Evolutionary conservation across 1,140 invertebrate genomes (phyloP), one percentile per base, ranked within the genome.

Genomic region (Leptestheria dahalacensis): DNA sequence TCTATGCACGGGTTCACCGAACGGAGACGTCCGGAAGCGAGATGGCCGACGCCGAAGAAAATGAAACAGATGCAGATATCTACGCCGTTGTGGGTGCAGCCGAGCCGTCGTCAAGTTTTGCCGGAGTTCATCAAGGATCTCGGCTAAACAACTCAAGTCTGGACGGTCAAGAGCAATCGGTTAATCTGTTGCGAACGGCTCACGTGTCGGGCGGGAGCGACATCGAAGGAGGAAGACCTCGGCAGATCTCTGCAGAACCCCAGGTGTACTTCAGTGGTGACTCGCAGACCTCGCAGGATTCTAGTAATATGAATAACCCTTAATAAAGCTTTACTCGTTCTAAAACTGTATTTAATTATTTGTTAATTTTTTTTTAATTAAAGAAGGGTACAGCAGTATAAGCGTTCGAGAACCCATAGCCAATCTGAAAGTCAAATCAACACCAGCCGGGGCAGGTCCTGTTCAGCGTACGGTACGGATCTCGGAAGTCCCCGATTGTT

Each of bases 331-430:
- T n/a, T n/a, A n/a, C 72, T 59, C n/a, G 18, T n/a, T 24, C 23
- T n/a, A n/a, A n/a, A n/a, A n/a, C n/a, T n/a, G n/a, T n/a, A n/a
- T n/a, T n/a, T 41, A 41, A 41, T 41, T 9, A 9, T 41, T 9
- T 41, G 6, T 41, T 9, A 41, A 41, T 41, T 41, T 41, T 15
- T 41, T 41, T 15, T 41, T 41, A 9, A 9, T 41, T 41, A 41
- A 70, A 87, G 85, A 88, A 74, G 87, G 88, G 47, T 92, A 92
- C 66, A 91, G 87, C 1, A 90, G 87, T 66, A 91, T 91, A 64
- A 91, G 86, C 67, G 89, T 92, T 1, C 75, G 88, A 15, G 88
- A 91, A 71, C 89, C 89, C 2, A 73, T 91, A 61, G 82, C 83
- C 20, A 83, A 83, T 66, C 83, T 86, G 61, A 72, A 82, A 48